phyloP scores from a whole-genome alignment of 2,113 vertebrate genomes.

The Trinectes maculatus region DNA sequence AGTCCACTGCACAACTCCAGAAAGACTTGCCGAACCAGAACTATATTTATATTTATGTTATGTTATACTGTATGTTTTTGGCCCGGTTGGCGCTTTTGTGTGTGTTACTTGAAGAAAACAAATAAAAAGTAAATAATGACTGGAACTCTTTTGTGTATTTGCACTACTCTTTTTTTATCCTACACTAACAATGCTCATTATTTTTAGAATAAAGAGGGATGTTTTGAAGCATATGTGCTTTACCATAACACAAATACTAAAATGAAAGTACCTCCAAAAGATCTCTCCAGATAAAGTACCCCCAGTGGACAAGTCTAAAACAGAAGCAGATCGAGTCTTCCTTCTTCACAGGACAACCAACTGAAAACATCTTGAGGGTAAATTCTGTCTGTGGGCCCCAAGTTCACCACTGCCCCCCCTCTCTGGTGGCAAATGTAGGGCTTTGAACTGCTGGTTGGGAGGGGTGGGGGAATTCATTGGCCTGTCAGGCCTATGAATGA shows the following conservation, averaged over 20 bases:
- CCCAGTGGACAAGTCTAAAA: slow-evolving; percentile 36
- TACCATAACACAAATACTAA: background rate
- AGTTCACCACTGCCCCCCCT: slow-evolving; percentile 38
- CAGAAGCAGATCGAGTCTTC: slow-evolving; percentile 47
- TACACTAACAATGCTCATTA: background rate
- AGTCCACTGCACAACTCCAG: no score
- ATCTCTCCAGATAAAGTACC: slow-evolving; percentile 18
- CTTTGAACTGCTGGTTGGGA: slow-evolving; percentile 66
- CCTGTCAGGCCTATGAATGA: slow-evolving; percentile 70
- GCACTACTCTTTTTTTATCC: background rate
- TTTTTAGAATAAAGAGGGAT: background rate
- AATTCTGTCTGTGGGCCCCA: slow-evolving; percentile 62
- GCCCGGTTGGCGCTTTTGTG: no score
- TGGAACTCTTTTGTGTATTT: background rate
- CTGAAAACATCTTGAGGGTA: slow-evolving; percentile 68
- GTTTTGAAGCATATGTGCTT: slow-evolving; percentile 5
- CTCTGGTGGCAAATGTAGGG: slow-evolving; percentile 51
- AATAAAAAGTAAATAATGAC: no score
- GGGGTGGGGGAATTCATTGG: slow-evolving; percentile 53
- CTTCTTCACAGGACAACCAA: slow-evolving; percentile 48
- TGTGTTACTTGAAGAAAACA: no score
- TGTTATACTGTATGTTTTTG: no score
- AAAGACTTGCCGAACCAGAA: no score
- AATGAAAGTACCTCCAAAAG: slow-evolving; percentile 1
- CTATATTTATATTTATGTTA: no score